These are phyloP conservation scores for Ceratotherium simum DNA, from an alignment of 2,113 vertebrate species.

Conservation along the genomic window DNA sequence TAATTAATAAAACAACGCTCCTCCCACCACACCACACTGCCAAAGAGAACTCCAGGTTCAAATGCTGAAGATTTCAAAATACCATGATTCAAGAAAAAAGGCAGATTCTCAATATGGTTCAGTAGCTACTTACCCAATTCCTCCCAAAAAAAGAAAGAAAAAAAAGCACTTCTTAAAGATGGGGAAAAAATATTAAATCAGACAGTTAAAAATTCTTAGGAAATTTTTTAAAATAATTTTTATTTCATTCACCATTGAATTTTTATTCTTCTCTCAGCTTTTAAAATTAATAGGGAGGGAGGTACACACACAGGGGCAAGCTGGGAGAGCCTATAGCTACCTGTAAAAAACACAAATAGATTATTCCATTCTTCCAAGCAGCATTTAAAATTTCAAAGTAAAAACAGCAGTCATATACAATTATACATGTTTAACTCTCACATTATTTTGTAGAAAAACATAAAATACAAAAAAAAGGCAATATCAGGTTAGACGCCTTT, in stretches of 20 bases:
- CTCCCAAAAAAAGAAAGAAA: background rate
- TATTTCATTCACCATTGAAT: constrained; percentile 34
- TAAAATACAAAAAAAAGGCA: background rate
- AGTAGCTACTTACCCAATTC: background rate
- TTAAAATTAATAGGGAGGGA: constrained; percentile 11
- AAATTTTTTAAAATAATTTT: background rate
- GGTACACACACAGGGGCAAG: background rate
- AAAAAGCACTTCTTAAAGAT: background rate
- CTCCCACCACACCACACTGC: background rate
- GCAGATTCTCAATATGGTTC: background rate
- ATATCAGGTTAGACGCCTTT: background rate
- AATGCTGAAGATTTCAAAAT: constrained; percentile 6
- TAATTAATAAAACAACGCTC: background rate
- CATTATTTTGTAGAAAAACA: constrained; percentile 50
- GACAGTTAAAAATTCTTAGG: background rate
- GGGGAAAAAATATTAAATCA: background rate
- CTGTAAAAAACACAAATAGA: background rate
- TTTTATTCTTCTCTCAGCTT: background rate
- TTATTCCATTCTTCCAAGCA: constrained; percentile 4
- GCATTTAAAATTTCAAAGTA: constrained; percentile 47
- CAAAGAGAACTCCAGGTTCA: background rate
- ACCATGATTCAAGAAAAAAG: background rate
- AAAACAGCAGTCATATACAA: constrained; percentile 41
- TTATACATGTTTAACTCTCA: constrained; percentile 1
- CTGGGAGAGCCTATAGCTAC: background rate